A percentile compares a stretch with the other conserved stretches of the same genome.
Evolutionary conservation across 2,888 invertebrate species (phyloP).

Genomic region (Pemphredon lugubris): DNA sequence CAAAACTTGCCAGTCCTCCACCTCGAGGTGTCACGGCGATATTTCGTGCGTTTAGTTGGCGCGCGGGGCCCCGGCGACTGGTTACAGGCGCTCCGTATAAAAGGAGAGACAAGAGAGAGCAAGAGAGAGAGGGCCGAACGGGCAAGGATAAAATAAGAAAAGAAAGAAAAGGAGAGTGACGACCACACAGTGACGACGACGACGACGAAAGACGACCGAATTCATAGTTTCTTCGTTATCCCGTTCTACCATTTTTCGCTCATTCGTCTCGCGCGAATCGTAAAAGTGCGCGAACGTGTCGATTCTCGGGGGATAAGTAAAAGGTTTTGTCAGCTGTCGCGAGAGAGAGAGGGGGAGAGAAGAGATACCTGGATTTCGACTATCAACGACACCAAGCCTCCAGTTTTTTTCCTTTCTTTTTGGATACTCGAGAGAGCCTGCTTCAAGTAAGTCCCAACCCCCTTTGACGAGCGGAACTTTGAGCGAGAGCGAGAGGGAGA

Average conservation of each 20-base stretch:
- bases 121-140: constrained; percentile 50
- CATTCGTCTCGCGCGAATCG: neutral
- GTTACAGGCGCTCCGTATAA: constrained; percentile 65
- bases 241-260: neutral
- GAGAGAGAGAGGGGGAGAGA: neutral
- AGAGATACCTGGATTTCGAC: neutral
- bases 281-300: neutral
- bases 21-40: constrained; percentile 62
- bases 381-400: too few relatives aligned
- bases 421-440: constrained; percentile 32
- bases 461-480: constrained; percentile 19
- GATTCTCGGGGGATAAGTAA: neutral
- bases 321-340: neutral
- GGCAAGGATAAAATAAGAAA: constrained; percentile 53
- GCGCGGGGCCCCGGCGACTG: constrained; percentile 81
- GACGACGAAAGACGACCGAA: constrained; percentile 62
- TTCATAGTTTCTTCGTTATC: neutral
- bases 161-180: too few relatives aligned
- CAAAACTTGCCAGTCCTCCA: too few relatives aligned
- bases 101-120: constrained; percentile 55
- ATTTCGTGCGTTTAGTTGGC: constrained; percentile 80
- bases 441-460: constrained; percentile 55
- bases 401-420: neutral
- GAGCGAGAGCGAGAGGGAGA: constrained; percentile 30
- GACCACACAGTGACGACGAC: constrained; percentile 59